Evolutionary conservation across 2,113 vertebrate genomes (phyloP), one percentile per base, ranked within the genome.

Genomic region (Pterocles burchelli): DNA sequence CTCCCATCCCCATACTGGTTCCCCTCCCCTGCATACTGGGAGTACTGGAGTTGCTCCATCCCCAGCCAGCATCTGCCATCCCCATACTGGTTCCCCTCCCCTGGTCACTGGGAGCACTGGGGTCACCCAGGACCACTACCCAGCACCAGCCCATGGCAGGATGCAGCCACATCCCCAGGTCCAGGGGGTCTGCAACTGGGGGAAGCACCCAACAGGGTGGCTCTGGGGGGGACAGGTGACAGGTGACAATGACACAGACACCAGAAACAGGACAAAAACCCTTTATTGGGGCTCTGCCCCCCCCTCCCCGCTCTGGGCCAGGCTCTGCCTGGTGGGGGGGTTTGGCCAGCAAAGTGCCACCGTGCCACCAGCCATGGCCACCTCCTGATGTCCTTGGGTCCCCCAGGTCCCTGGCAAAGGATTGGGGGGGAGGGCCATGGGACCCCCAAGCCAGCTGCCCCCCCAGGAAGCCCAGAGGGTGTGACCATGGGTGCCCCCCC

Each of bases 221-320:
- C 57, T 45, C 25, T 0, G 17, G 15, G 31, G n/a, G n/a, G n/a
- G n/a, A n/a, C n/a, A 38, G 34, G 28, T 36, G 66, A 25, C 3
- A 2, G 26, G 25, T 36, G 66, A 89, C 29, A 14, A 83, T 0
- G 26, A 78, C 89, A 84, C 10, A 0, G 92, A 88, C 73, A 75
- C 34, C 16, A 19, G 38, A 13, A 77, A 78, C 6, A 54, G 54
- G 34, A 94, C 57, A 26, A 94, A 93, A 95, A 81, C 55, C 85
- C 70, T 96, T 97, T 97, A 96, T 93, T 96, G 43, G 43, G 68
- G 71, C 38, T 83, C 57, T 33, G 61, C n/a, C 4, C n/a, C 36
- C 31, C 0, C 20, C 29, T 2, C 4, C 48, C 13, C 1, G 66
- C 84, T 41, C 10, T 41, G 22, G 48, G 48, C 48, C 24, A 1